Conservation (phyloP, 2,113 vertebrate species). For the Callipepla squamata region DNA sequence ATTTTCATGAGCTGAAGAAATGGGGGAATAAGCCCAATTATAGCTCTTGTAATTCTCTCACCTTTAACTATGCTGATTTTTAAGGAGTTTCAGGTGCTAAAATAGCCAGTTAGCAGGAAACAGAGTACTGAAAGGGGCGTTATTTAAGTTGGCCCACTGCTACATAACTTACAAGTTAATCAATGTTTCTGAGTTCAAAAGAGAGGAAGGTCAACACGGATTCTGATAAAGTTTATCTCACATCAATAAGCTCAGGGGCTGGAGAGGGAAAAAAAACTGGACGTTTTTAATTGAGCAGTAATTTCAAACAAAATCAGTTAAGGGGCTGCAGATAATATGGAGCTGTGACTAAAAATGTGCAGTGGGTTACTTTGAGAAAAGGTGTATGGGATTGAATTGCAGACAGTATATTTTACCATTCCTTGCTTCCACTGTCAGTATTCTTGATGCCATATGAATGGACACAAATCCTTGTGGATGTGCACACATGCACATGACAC, state of each 20-base stretch:
- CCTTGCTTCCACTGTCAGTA: neutral
- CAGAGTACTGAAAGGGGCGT: neutral
- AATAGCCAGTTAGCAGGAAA: neutral
- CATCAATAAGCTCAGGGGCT: neutral
- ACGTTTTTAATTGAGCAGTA: neutral
- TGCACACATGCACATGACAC: neutral
- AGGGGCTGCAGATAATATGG: neutral
- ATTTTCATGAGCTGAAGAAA: neutral
- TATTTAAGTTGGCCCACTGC: neutral
- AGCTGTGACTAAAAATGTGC: neutral
- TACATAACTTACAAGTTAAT: slow-evolving; percentile 45
- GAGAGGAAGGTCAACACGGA: slow-evolving; percentile 33
- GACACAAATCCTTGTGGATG: neutral
- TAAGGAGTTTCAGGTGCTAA: neutral
- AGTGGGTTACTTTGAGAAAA: neutral
- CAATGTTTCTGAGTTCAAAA: slow-evolving; percentile 50
- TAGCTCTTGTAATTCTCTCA: neutral
- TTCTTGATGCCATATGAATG: neutral
- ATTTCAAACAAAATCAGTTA: neutral
- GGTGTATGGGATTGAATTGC: neutral
- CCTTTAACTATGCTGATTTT: neutral
- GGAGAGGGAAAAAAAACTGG: neutral
- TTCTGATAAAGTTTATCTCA: slow-evolving; percentile 34
- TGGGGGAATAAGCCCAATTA: neutral
- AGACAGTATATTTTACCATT: neutral